Evolutionary conservation across 2,113 vertebrate genomes (phyloP).

Genomic region (Catharus bicknelli): DNA sequence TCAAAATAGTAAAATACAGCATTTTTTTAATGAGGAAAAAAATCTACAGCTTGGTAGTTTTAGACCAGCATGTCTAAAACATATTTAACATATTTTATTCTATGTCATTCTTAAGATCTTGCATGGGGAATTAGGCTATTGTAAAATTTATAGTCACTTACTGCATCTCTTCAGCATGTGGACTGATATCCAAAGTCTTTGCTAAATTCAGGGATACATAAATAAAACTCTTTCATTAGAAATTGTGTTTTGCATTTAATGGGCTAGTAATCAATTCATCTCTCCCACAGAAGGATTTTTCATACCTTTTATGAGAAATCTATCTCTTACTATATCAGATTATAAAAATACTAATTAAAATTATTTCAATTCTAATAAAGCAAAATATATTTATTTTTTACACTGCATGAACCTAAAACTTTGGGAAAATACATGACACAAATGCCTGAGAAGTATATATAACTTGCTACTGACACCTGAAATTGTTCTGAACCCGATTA

Average conservation of each 20-base stretch:
- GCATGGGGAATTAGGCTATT: not conserved
- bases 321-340: not conserved
- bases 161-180: not conserved
- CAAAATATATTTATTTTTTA: not conserved
- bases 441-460: not conserved
- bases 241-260: not conserved
- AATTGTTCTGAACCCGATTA: not conserved
- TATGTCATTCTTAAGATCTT: not conserved
- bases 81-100: not conserved
- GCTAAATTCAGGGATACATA: not conserved
- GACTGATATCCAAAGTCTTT: not conserved
- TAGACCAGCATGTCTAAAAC: not conserved
- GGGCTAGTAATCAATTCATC: not conserved
- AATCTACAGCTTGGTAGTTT: not conserved
- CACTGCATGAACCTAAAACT: not conserved
- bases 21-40: not conserved
- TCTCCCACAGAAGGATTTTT: not conserved
- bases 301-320: not conserved
- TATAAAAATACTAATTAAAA: not conserved
- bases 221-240: not conserved
- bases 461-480: not conserved
- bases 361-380: not conserved
- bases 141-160: not conserved
- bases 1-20: not conserved
- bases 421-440: not conserved